These are phyloP conservation scores for Cyaniris semiargus DNA, from an alignment of 2,888 invertebrate species.

Conservation along the genomic window DNA sequence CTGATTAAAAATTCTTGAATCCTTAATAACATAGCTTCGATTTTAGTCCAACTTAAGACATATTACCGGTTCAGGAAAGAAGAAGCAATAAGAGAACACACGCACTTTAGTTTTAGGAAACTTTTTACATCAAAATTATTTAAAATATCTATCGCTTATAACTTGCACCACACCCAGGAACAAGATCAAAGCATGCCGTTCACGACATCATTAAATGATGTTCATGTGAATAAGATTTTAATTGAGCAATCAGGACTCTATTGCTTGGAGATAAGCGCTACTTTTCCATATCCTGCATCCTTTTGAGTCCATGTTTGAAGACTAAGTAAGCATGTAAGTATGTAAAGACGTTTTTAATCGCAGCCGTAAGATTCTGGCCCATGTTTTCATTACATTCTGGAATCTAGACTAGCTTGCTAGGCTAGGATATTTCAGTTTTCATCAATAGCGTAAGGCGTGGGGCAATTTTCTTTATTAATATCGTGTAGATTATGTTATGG, in stretches of 20 bases:
- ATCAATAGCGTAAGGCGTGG: not conserved
- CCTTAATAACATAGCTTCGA: too few species aligned
- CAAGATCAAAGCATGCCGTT: slow-evolving; percentile 66
- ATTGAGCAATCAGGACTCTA: slow-evolving; percentile 38
- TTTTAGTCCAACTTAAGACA: too few species aligned
- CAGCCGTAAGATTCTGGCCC: not conserved
- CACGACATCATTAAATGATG: slow-evolving; percentile 70
- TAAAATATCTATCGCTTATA: slow-evolving; percentile 15
- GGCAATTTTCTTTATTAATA: not conserved
- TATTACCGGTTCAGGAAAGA: too few species aligned
- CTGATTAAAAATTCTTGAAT: too few species aligned
- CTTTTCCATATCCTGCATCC: slow-evolving; percentile 41
- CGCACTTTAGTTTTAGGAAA: too few species aligned
- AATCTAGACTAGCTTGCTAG: not conserved
- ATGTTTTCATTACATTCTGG: slow-evolving; percentile 11
- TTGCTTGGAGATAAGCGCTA: slow-evolving; percentile 36
- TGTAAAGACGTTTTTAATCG: slow-evolving; percentile 29
- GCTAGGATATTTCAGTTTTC: not conserved
- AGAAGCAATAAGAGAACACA: too few species aligned
- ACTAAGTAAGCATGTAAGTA: slow-evolving; percentile 23
- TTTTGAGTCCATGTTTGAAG: slow-evolving; percentile 33
- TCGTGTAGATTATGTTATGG: not conserved
- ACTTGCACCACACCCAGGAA: slow-evolving; percentile 51
- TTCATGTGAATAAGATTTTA: slow-evolving; percentile 52
- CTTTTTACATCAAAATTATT: too few species aligned